These are phyloP conservation scores for Grammomys surdaster DNA, from an alignment of 2,113 vertebrate genomes.

Conservation along the genomic window DNA sequence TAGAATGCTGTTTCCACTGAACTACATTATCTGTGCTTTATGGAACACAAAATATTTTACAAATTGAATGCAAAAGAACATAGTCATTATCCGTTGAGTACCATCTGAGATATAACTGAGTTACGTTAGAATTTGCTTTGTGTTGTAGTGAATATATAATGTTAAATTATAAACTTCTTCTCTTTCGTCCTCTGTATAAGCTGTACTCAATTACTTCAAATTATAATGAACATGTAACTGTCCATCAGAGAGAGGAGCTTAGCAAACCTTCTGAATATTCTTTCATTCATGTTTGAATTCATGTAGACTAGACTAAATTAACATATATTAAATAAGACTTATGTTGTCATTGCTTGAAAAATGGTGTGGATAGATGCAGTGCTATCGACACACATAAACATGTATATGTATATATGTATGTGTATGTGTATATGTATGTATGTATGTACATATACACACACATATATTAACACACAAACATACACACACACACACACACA, in stretches of 20 bases:
- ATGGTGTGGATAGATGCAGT: not conserved
- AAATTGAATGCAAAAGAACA: not conserved
- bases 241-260: conserved; percentile 15
- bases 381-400: not conserved
- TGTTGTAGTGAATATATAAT: conserved; percentile 45
- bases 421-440: not conserved
- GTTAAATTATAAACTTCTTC: conserved; percentile 52
- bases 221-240: conserved; percentile 37
- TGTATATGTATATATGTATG: not conserved
- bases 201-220: not conserved
- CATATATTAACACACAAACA: too few species aligned
- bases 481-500: not conserved
- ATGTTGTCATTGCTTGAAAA: not conserved
- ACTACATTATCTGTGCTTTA: not conserved
- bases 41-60: conserved; percentile 8
- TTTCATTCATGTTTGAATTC: conserved; percentile 28
- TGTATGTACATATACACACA: not conserved
- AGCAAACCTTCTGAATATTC: not conserved
- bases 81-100: conserved; percentile 1
- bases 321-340: not conserved
- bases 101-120: conserved; percentile 38
- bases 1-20: not conserved
- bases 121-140: conserved; percentile 56
- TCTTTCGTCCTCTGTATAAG: conserved; percentile 8
- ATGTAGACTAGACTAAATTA: not conserved